Base-by-base conservation (phyloP, 1,140 invertebrate species). In the Steinernema khuongi region DNA sequence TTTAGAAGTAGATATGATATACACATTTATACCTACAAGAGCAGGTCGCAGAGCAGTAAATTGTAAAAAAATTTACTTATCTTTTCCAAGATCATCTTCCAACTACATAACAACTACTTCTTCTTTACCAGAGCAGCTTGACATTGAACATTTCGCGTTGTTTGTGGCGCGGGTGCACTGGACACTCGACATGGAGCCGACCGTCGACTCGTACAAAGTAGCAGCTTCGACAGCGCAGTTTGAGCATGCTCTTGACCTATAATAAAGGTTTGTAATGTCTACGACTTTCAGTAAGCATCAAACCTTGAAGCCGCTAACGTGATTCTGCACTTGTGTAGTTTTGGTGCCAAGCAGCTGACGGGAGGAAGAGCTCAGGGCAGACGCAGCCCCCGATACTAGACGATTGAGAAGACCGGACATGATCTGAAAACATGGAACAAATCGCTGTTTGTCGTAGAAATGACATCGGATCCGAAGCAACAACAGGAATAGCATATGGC, bases 161-260 rank as follows among this genome's bases (percentile, higher is more conserved):
- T 68, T 80, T 74, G 22, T 81, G 72, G 43, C 71, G 18, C 68
- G 79, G 66, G 72, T 79, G 66, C 29, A 72, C 74, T n/a, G 71
- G 71, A 22, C 78, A 78, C 70, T 73, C 71, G 36, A 72, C 68
- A 30, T 79, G 73, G 41, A 78, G 70, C 60, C 79, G 68, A 43
- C 76, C 70, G 26, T 74, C 44, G 31, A 79, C 70, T 26, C 78
- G 66, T 32, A 72, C 36, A 31, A 80, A 73, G 67, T 75, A 77
- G 31, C 76, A 77, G 31, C 67, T 32, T 19, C 70, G 73, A 28
- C 76, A 77, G 31, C 73, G 74, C 1, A 77, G 43, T 32, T 77
- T 77, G 70, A 75, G 76, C 11, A 68, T 68, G 7, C 70, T 70
- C 41, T 79, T 70, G n/a, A 77, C 75, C 72, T 77, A 19, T 36